Evolutionary conservation across 2,797 vertebrate species (phyloP).

Genomic region (Hafferia zeledoni): DNA sequence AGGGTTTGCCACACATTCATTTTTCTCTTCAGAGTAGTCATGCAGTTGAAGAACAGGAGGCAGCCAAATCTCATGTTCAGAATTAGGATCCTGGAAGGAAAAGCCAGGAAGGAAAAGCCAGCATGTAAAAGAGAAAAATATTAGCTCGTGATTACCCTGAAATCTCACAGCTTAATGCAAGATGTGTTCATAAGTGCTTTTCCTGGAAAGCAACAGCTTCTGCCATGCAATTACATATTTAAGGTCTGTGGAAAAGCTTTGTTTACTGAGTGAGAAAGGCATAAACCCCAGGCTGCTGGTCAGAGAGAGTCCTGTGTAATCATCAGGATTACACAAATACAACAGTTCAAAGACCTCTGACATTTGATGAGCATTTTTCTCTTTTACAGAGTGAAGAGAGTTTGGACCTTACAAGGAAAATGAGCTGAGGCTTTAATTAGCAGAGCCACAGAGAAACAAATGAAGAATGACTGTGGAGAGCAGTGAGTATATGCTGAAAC

Average conservation of each 20-base stretch:
- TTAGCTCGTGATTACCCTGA: neutral
- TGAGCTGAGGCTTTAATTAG: neutral
- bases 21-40: neutral
- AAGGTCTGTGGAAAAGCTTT: neutral
- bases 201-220: neutral
- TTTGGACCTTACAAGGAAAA: neutral
- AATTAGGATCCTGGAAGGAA: neutral
- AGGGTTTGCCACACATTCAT: neutral
- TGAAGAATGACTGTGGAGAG: neutral
- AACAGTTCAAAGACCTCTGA: neutral
- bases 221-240: neutral
- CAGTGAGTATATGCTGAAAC: neutral
- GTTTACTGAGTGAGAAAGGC: neutral
- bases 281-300: neutral
- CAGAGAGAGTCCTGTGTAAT: neutral
- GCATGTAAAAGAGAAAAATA: neutral
- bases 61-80: neutral
- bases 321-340: neutral
- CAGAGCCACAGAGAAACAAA: neutral
- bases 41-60: neutral
- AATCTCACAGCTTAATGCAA: neutral
- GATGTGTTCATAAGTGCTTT: neutral
- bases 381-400: neutral
- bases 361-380: neutral
- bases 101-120: neutral